phyloP scores from a whole-genome alignment of 2,888 invertebrate genomes.

The Drosophila fulvimacula region DNA sequence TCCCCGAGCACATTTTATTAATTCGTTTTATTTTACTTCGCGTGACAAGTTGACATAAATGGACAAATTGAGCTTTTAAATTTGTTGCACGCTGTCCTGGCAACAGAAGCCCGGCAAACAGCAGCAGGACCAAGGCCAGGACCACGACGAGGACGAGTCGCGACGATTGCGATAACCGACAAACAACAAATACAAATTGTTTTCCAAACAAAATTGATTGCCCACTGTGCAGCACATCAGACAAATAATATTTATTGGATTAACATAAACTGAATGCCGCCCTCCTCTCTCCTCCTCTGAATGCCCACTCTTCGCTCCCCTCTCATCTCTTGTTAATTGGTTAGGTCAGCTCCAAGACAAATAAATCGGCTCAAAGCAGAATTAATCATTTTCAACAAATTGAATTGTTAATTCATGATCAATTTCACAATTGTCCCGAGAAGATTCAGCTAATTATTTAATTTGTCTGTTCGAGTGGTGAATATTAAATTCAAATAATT shows the following conservation, averaged over 20 bases:
- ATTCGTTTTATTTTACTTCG: conserved; percentile 81
- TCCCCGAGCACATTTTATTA: conserved; percentile 70
- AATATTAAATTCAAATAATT: neutral
- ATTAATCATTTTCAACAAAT: conserved; percentile 21
- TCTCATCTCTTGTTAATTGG: conserved; percentile 12
- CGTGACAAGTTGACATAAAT: conserved; percentile 82
- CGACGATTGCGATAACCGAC: conserved; percentile 51
- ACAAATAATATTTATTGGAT: conserved; percentile 76
- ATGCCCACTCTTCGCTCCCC: neutral
- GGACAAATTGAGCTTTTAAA: conserved; percentile 82
- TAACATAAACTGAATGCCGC: conserved; percentile 68
- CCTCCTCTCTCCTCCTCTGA: neutral
- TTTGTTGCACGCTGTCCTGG: conserved; percentile 60
- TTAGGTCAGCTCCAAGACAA: conserved; percentile 27
- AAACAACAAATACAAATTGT: conserved; percentile 72
- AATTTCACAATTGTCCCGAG: neutral
- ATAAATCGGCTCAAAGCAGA: conserved; percentile 9
- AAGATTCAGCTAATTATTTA: neutral
- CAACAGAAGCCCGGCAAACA: conserved; percentile 24
- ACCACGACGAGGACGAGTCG: conserved; percentile 7
- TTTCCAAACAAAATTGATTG: conserved; percentile 78
- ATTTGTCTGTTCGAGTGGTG: neutral
- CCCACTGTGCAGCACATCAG: conserved; percentile 46
- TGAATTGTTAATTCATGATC: conserved; percentile 19
- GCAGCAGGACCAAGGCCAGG: conserved; percentile 23